Evolutionary conservation across 2,113 vertebrate species (phyloP), one percentile per base, ranked within the genome.

Genomic region (Oryzias woworae): DNA sequence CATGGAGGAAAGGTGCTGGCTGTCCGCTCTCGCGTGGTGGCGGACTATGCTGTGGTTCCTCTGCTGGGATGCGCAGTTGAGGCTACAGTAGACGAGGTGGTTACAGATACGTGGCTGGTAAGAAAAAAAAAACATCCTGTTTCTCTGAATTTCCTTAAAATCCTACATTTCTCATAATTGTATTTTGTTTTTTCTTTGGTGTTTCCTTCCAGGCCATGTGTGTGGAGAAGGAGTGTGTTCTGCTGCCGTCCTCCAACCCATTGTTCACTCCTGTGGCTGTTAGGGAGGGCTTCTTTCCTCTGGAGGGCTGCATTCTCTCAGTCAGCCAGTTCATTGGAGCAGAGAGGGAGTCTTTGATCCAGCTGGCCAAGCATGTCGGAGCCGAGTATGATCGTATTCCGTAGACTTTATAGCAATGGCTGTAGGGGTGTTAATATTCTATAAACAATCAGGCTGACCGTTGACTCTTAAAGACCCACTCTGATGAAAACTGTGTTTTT

Each of bases 71-170:
- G 94, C 69, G 80, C 92, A 0, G 95, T 98, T 71, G 93, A 95
- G 71, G 87, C 87, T 5, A 94, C 96, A 6, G 97, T 97, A 66
- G 93, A 93, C 13, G 96, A 98, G n/a, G 95, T 99, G 13, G 95
- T 95, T 71, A 99, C 97, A 28, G 96, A 98, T 47, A 95, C 94
- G 0, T 99, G 97, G 97, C 94, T 99, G 96, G 97, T 98, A 90
- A 94, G 96, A 61, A 36, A 18, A 22, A 22, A 3, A 20, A 5
- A 13, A n/a, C 0, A 7, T 13, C 6, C 0, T 3, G 7, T 52
- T 3, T 16, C 16, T 42, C 42, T 46, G 36, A 10, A 28, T 28
- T 28, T 28, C 5, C 26, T 28, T 4, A 16, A 28, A 6, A 14
- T 24, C 22, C 22, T 14, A 17, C 12, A 15, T 15, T 41, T 20